Conservation (phyloP, 2,797 vertebrate species). For the Mus spretus region DNA sequence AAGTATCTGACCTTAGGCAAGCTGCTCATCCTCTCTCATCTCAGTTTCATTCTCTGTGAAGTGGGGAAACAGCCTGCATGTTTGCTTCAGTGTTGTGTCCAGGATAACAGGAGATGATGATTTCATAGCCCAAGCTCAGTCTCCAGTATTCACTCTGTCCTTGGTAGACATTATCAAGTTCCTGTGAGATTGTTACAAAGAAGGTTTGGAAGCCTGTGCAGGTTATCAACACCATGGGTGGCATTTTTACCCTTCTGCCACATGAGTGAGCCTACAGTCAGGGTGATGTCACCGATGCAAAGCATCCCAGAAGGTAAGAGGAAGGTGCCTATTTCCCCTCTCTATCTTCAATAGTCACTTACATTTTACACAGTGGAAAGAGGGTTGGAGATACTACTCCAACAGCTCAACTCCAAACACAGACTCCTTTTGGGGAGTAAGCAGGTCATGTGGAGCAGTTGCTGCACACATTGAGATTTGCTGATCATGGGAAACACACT, state of each 20-base stretch:
- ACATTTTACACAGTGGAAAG: background rate
- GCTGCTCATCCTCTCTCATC: background rate
- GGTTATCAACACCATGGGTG: background rate
- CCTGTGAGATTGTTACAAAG: background rate
- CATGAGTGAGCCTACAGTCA: background rate
- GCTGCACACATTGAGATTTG: background rate
- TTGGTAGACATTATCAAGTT: background rate
- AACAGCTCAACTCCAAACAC: background rate
- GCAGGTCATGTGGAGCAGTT: background rate
- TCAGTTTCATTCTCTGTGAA: constrained; percentile 49
- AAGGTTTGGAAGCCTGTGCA: background rate
- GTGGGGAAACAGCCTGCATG: background rate
- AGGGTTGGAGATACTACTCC: background rate
- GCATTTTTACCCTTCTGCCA: background rate
- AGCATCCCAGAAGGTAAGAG: background rate
- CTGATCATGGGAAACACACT: background rate
- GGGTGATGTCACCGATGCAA: background rate
- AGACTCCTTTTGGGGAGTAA: background rate
- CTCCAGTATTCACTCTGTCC: background rate
- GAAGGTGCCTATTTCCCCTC: background rate
- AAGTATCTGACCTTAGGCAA: background rate
- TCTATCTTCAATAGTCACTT: background rate
- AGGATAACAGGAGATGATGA: background rate
- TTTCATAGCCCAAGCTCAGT: background rate
- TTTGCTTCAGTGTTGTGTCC: background rate